A percentile compares a stretch with the other conserved stretches of the same genome.
Evolutionary conservation across 2,797 vertebrate genomes (phyloP).

Genomic region (Paguma larvata): DNA sequence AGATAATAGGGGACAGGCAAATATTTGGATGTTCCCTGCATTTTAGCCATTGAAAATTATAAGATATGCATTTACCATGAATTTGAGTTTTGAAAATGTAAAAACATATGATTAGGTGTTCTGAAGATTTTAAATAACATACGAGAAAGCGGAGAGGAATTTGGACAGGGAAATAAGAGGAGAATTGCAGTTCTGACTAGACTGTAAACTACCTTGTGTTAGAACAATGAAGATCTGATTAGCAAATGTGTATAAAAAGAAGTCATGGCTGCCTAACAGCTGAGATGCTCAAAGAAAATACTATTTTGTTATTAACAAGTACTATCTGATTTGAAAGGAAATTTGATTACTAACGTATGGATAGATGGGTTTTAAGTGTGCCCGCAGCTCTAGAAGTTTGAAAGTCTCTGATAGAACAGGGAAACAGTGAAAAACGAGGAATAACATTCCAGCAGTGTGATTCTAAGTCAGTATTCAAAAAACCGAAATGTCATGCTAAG

Average conservation of each 20-base stretch:
- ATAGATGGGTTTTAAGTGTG: neutral
- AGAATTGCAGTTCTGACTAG: neutral
- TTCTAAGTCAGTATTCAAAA: constrained; percentile 72
- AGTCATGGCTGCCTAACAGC: neutral
- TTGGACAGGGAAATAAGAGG: neutral
- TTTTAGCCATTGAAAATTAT: neutral
- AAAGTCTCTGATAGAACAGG: neutral
- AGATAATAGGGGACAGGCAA: neutral
- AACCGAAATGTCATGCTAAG: constrained; percentile 51
- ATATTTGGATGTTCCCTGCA: neutral
- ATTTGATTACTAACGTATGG: neutral
- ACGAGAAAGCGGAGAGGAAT: neutral
- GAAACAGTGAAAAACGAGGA: constrained; percentile 22
- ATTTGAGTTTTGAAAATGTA: neutral
- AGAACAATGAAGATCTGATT: neutral
- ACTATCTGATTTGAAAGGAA: neutral
- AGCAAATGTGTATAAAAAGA: neutral
- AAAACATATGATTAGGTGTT: neutral
- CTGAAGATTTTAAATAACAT: neutral
- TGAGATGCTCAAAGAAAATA: neutral
- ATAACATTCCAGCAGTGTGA: constrained; percentile 35
- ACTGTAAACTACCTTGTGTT: neutral
- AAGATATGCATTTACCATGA: neutral
- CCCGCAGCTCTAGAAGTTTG: neutral
- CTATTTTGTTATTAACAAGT: neutral